Evolutionary conservation across 2,113 vertebrate genomes (phyloP), one percentile per base, ranked within the genome.

Genomic region (Gasterosteus nipponicus): DNA sequence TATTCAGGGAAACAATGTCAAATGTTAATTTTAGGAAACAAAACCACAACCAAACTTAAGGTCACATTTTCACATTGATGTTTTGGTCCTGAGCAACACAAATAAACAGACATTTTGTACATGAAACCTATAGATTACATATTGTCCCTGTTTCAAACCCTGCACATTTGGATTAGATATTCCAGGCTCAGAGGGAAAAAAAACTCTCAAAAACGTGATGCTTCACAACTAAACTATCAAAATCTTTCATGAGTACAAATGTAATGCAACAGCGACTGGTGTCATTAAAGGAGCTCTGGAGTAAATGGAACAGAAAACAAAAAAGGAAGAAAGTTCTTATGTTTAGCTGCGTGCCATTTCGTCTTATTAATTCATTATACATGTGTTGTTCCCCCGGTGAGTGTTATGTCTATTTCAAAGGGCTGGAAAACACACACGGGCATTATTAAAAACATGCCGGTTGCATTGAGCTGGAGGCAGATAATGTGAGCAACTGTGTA

Each of bases 401-500:
- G 59, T 82, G 61, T 82, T 59, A 33, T 69, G 42, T 78, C 64
- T 80, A 3, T 73, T 38, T 59, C 35, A 73, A 71, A 79, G 31
- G 41, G 35, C 39, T 58, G 33, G 63, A 60, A 39, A 65, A 19
- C 51, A 26, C 7, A 68, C 75, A 44, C 39, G 1, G 22, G 35
- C 31, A 41, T 22, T 41, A 77, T 69, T 68, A 69, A 66, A 83
- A 57, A 80, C 31, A 9, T 42, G 74, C 59, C 69, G 86, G 69
- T 85, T 51, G 31, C 66, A 69, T 46, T 41, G 41, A 84, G 78
- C 66, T 69, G 9, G n/a, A 80, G 38, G 87, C 58, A 51, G 31
- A 76, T 46, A 44, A 73, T 78, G 83, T 42, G 54, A 60, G 64
- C 65, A 77, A 85, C 82, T 85, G 87, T 86, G 84, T 86, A 83